Base-by-base conservation (phyloP, 2,113 vertebrate genomes). In the Chelonoidis abingdonii region DNA sequence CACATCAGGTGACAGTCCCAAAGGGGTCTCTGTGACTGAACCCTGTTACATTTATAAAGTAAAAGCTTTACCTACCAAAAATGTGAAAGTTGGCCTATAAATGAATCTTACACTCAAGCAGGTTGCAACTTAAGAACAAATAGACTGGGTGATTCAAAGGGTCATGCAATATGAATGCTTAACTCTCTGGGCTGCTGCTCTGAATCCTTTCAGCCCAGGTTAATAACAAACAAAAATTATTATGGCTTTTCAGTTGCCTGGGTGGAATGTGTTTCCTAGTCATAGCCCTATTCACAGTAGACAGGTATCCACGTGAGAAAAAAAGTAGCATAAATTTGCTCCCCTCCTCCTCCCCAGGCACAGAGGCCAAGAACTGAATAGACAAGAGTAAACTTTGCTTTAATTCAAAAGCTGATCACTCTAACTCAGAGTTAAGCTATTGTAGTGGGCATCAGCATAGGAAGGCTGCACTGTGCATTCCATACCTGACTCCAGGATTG, bases 101-200 rank as follows among this genome's bases (percentile, higher is more conserved):
- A 10, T 54, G 12, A 25, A 88, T 76, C 6, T 25, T 83, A 88
- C 6, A 86, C n/a, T 1, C 1, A 80, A 25, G 38, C 1, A 54
- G 2, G 22, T 16, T 87, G 11, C 27, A 88, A 90, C 25, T 12
- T 86, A 78, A 35, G 35, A 69, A 86, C 14, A 92, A 38, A 72
- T 56, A 54, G 80, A 44, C 1, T 0, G 12, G 0, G 0, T 11
- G 5, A 75, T 49, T 81, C 6, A 14, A 4, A 8, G 89, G 41
- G 44, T 50, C 53, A 54, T 87, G 10, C 38, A 50, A 35, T 1
- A 1, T 8, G 22, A 65, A 69, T 17, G 62, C 31, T n/a, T n/a
- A 69, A 69, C 78, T 35, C 59, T 10, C 17, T 38, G 59, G 12
- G 27, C 3, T 27, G 2, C 10, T 89, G 19, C 10, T 88, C 31